phyloP scores from a whole-genome alignment of 1,140 invertebrate genomes.

The Meteorus sp. region DNA sequence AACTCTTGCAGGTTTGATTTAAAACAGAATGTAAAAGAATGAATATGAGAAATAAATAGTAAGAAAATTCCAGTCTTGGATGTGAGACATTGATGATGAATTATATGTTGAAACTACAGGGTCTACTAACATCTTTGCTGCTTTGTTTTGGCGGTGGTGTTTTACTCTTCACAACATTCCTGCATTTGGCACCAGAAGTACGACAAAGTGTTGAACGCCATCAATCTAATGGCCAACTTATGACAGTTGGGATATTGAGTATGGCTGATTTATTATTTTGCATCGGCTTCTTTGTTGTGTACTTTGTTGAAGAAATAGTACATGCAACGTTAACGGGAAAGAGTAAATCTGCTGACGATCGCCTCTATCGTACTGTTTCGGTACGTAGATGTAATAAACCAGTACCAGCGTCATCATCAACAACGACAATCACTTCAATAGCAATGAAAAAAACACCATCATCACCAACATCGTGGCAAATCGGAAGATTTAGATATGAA shows the following conservation, averaged over 20 bases:
- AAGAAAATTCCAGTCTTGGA: neutral
- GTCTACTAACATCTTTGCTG: conserved; percentile 63
- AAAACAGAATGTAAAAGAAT: neutral
- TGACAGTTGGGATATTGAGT: conserved; percentile 53
- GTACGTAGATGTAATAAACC: conserved; percentile 58
- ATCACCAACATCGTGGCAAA: conserved; percentile 20
- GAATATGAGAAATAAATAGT: neutral
- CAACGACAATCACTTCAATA: conserved; percentile 30
- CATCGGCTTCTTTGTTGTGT: conserved; percentile 73
- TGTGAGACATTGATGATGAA: neutral
- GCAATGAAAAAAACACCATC: conserved; percentile 19
- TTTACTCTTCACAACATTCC: conserved; percentile 74
- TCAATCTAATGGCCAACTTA: conserved; percentile 49
- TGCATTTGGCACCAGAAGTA: conserved; percentile 78
- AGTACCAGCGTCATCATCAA: conserved; percentile 26
- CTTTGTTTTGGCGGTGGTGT: conserved; percentile 83
- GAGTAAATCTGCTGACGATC: conserved; percentile 55
- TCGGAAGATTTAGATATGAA: conserved; percentile 25
- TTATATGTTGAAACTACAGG: conserved; percentile 36
- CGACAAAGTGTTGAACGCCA: conserved; percentile 60
- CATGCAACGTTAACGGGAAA: conserved; percentile 62
- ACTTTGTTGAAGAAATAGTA: conserved; percentile 72
- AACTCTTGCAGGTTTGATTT: conserved; percentile 3
- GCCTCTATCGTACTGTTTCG: conserved; percentile 63
- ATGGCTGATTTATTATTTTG: conserved; percentile 71